Percentiles rank a stretch among this genome's conserved stretches.
Evolutionary conservation across 23 tunicate genomes (phyloP).

Genomic region (Clavelina lepadiformis): DNA sequence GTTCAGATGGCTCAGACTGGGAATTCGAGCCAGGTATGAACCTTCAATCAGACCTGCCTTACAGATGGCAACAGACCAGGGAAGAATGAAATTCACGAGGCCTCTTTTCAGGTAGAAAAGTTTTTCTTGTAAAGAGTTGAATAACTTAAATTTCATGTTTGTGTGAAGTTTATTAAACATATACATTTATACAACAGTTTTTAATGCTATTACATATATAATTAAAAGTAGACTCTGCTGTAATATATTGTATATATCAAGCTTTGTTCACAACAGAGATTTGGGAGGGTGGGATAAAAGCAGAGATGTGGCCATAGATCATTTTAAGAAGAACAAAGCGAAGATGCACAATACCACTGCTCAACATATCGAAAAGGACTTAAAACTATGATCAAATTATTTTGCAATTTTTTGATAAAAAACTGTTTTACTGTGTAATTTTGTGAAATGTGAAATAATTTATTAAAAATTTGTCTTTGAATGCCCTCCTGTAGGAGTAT

Average conservation of each 20-base stretch:
- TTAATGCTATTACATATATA: too few species aligned
- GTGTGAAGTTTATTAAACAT: not conserved
- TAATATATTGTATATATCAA: not conserved
- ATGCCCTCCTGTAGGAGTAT: too few species aligned
- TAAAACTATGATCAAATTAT: slow-evolving; percentile 22
- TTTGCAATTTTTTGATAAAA: too few species aligned
- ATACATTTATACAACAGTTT: too few species aligned
- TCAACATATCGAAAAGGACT: slow-evolving; percentile 77
- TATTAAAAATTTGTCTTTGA: too few species aligned
- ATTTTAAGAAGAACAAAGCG: slow-evolving; percentile 42
- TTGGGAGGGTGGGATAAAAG: slow-evolving; percentile 83
- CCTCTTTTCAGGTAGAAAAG: slow-evolving; percentile 78
- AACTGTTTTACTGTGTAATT: too few species aligned
- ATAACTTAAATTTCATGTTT: not conserved
- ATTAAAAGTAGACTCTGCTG: not conserved
- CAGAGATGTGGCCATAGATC: slow-evolving; percentile 65
- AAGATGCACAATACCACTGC: slow-evolving; percentile 92
- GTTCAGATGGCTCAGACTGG: slow-evolving; percentile 87
- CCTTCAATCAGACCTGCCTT: slow-evolving; percentile 68
- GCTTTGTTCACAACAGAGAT: slow-evolving; percentile 29
- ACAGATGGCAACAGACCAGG: slow-evolving; percentile 84
- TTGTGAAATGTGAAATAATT: too few species aligned
- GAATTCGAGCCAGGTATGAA: slow-evolving; percentile 54
- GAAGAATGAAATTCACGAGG: slow-evolving; percentile 93
- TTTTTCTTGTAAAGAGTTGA: not conserved